phyloP scores from a whole-genome alignment of 2,113 vertebrate species.

The Eolophus roseicapilla region DNA sequence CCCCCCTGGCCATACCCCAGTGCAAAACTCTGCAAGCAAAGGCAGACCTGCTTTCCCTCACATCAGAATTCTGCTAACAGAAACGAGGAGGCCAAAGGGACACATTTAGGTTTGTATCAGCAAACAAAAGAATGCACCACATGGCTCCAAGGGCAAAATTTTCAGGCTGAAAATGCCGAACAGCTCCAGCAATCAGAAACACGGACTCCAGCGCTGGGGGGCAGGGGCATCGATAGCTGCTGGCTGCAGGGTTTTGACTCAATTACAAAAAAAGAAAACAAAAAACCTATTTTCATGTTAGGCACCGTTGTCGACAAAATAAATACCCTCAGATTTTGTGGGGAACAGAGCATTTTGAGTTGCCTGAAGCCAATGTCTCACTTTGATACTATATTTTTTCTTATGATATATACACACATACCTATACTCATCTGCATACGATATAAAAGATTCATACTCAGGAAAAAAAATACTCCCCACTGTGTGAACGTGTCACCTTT shows the following conservation, averaged over 20 bases:
- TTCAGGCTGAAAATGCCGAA: neutral
- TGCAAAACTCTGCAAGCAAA: neutral
- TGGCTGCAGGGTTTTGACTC: neutral
- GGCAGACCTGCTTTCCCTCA: neutral
- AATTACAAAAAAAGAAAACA: neutral
- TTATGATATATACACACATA: neutral
- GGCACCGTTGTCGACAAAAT: neutral
- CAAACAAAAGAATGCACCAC: neutral
- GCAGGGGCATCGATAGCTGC: neutral
- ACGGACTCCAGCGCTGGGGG: accelerated
- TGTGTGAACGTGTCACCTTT: neutral
- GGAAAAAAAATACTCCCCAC: neutral
- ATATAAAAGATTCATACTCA: neutral
- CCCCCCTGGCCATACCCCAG: neutral
- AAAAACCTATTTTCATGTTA: neutral
- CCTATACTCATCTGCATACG: neutral
- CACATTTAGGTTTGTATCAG: accelerated
- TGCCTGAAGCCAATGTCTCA: neutral
- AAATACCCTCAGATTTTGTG: neutral
- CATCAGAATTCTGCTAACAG: neutral
- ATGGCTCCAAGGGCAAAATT: neutral
- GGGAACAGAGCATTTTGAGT: neutral
- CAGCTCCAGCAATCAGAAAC: neutral
- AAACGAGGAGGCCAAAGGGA: neutral
- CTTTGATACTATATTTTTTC: neutral